These are phyloP conservation scores for Alces alces DNA, from an alignment of 2,113 vertebrate genomes.

Conservation along the genomic window DNA sequence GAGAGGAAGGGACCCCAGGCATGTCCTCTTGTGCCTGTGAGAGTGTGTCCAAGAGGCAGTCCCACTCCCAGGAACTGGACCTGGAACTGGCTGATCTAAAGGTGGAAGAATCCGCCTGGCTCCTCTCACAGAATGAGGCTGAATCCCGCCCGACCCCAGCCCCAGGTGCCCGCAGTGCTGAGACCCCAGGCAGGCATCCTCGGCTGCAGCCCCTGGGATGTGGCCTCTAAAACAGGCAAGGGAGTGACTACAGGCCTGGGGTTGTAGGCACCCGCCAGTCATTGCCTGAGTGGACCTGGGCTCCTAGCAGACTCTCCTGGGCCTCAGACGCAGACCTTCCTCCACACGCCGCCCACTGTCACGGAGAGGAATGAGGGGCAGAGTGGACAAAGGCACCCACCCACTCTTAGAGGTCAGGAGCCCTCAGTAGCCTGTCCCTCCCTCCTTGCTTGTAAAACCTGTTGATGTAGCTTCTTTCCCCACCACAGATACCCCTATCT, in stretches of 20 bases:
- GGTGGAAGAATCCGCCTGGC: neutral
- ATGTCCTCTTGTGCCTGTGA: no score
- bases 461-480: no score
- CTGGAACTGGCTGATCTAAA: neutral
- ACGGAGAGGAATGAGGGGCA: neutral
- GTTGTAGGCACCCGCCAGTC: neutral
- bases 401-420: neutral
- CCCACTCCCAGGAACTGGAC: neutral
- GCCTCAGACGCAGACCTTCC: neutral
- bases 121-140: rapidly evolving
- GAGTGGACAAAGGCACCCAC: neutral
- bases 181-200: rapidly evolving
- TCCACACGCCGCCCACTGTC: rapidly evolving
- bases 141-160: neutral
- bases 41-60: neutral
- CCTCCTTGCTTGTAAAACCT: neutral
- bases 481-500: rapidly evolving
- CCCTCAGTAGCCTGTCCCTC: neutral
- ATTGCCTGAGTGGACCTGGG: neutral
- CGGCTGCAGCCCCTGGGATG: rapidly evolving
- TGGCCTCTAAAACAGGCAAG: neutral
- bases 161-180: rapidly evolving
- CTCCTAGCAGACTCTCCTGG: neutral
- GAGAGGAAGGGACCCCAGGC: rapidly evolving
- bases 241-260: neutral